Evolutionary conservation across 2,888 invertebrate species (phyloP).

Genomic region (Agonum fuliginosum): DNA sequence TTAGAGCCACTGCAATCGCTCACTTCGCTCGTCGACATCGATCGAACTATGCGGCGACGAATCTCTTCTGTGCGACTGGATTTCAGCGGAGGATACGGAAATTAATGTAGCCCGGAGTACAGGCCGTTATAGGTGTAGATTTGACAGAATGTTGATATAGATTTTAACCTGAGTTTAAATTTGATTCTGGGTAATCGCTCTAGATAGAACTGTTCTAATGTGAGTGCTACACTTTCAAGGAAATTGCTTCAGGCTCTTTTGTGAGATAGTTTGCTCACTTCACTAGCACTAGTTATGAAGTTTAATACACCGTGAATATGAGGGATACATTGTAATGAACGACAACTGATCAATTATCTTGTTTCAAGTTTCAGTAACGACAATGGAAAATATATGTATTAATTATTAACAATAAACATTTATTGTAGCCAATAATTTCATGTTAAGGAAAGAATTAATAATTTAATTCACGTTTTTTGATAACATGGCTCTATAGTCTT

Average conservation of each 20-base stretch:
- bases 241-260: constrained; percentile 30
- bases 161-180: constrained; percentile 53
- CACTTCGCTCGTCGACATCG: background rate
- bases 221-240: constrained; percentile 14
- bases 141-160: constrained; percentile 52
- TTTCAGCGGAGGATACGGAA: constrained; percentile 37
- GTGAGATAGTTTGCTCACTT: constrained; percentile 5
- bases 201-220: background rate
- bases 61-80: constrained; percentile 6
- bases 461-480: too few species aligned
- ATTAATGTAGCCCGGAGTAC: constrained; percentile 41
- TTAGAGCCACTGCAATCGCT: constrained; percentile 37
- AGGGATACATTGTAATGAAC: background rate
- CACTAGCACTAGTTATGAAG: background rate
- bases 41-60: background rate
- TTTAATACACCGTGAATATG: constrained; percentile 3
- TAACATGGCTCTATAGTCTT: too few species aligned
- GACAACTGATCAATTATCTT: background rate
- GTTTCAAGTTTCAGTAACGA: background rate
- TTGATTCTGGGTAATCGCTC: constrained; percentile 50
- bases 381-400: too few species aligned
- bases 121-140: constrained; percentile 45
- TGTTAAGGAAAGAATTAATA: too few species aligned
- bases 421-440: too few species aligned
- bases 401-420: too few species aligned